phyloP scores from a whole-genome alignment of 2,797 vertebrate genomes.

The Scyliorhinus canicula region DNA sequence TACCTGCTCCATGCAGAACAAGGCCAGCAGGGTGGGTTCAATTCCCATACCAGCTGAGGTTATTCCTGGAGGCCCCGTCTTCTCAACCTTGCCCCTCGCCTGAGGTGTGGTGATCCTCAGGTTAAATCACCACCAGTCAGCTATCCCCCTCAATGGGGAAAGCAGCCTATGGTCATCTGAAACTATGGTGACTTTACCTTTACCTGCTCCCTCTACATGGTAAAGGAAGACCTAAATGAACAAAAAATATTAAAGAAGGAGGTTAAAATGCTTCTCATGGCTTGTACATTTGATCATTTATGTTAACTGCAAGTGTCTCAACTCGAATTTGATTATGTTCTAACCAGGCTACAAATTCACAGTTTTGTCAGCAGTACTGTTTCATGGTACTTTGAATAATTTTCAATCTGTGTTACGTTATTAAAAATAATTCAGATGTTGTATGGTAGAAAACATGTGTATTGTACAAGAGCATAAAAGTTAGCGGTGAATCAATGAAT shows the following conservation, averaged over 20 bases:
- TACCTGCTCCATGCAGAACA: background rate
- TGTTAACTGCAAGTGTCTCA: background rate
- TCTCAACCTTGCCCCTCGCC: no score
- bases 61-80: no score
- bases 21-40: no score
- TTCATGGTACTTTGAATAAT: background rate
- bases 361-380: background rate
- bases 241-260: background rate
- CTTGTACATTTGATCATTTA: background rate
- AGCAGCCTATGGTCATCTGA: no score
- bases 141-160: no score
- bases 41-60: no score
- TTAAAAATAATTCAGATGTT: background rate
- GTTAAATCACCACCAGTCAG: no score
- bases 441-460: background rate
- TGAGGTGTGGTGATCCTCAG: no score
- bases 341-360: background rate
- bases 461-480: background rate
- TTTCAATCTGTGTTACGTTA: background rate
- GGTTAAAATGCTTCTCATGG: background rate
- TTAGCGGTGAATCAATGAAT: constrained; percentile 13
- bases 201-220: no score
- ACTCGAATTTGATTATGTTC: background rate
- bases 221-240: background rate
- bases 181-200: no score